Evolutionary conservation across 2,113 vertebrate species (phyloP).

Genomic region (Chionis minor): DNA sequence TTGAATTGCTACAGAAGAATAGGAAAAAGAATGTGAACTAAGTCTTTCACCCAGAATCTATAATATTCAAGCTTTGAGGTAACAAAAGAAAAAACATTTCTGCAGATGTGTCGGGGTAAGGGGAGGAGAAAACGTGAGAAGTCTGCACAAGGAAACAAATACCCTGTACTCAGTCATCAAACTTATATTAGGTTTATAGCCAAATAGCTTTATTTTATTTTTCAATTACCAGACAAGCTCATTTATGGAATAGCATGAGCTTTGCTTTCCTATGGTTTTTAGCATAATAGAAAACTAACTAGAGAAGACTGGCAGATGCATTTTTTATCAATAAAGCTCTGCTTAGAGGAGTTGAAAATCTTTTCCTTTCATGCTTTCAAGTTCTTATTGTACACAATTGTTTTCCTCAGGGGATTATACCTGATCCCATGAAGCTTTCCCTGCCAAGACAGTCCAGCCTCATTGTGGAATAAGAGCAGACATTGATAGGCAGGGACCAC

Average conservation of each 20-base stretch:
- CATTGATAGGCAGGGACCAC: conserved; percentile 18
- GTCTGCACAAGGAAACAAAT: conserved; percentile 55
- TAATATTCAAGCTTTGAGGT: conserved; percentile 49
- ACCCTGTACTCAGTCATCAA: not conserved
- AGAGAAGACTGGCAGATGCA: conserved; percentile 17
- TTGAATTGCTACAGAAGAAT: conserved; percentile 45
- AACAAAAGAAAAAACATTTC: conserved; percentile 50
- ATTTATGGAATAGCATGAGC: not conserved
- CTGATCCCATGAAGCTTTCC: conserved; percentile 41
- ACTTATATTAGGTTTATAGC: not conserved
- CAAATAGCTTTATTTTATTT: conserved; percentile 41
- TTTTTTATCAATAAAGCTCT: conserved; percentile 2
- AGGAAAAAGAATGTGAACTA: conserved; percentile 58
- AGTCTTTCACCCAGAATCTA: conserved; percentile 51
- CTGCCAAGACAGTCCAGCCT: conserved; percentile 25
- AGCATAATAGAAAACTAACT: conserved; percentile 21
- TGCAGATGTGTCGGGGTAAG: not conserved
- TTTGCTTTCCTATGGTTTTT: not conserved
- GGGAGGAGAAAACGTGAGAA: not conserved
- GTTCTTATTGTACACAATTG: conserved; percentile 25
- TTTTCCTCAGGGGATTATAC: conserved; percentile 48
- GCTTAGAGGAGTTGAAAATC: conserved; percentile 35
- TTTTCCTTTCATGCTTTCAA: conserved; percentile 44
- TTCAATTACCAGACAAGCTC: conserved; percentile 9
- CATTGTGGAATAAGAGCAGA: not conserved